Percentiles rank a stretch among this genome's conserved stretches.
These are phyloP conservation scores for Progne subis DNA, from an alignment of 2,113 vertebrate genomes.

Conservation along the genomic window DNA sequence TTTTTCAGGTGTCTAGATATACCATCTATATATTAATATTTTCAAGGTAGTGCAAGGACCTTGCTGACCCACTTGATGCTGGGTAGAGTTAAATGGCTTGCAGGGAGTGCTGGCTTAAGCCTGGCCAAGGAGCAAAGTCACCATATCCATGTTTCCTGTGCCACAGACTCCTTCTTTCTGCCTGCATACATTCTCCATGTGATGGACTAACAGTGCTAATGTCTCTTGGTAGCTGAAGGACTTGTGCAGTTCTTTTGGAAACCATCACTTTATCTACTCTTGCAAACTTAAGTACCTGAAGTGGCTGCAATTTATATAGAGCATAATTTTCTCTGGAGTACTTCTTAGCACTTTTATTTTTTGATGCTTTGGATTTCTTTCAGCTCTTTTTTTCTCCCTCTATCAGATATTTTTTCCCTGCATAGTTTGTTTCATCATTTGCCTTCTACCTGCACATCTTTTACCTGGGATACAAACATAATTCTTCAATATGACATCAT, in stretches of 20 bases:
- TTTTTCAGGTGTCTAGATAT: background rate
- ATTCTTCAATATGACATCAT: background rate
- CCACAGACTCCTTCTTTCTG: background rate
- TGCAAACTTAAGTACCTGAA: background rate
- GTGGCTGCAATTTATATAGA: background rate
- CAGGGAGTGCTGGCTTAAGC: background rate
- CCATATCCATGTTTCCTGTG: background rate
- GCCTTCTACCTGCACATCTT: background rate
- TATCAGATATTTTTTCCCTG: background rate
- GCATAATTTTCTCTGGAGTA: background rate
- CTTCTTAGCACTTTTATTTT: background rate
- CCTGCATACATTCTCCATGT: background rate
- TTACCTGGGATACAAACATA: background rate
- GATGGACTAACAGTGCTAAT: background rate
- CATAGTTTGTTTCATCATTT: background rate
- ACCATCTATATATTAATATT: accelerated
- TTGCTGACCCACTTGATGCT: accelerated
- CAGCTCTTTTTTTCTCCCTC: background rate
- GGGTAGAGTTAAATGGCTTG: background rate
- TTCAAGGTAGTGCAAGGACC: background rate
- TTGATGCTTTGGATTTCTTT: background rate
- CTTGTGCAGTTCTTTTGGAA: background rate
- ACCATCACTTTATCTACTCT: background rate
- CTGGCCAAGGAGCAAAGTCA: background rate
- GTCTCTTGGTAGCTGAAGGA: background rate